Evolutionary conservation across 2,797 vertebrate species (phyloP).

Genomic region (Chromis chromis): DNA sequence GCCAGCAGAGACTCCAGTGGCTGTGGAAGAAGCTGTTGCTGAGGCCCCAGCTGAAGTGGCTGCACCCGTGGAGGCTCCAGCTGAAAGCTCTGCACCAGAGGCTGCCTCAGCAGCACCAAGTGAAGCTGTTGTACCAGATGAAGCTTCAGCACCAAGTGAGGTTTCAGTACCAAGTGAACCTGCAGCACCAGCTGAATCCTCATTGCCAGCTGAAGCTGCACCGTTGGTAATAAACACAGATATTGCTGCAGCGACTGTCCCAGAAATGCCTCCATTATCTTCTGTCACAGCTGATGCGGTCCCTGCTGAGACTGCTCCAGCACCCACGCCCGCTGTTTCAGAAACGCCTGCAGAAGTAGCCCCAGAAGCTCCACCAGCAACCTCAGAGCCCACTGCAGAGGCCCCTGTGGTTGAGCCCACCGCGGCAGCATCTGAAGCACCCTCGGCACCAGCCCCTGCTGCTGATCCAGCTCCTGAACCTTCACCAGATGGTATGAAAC

Average conservation of each 20-base stretch:
- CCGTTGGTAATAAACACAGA: slow-evolving; percentile 52
- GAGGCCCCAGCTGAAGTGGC: slow-evolving; percentile 24
- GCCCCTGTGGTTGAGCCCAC: slow-evolving; percentile 31
- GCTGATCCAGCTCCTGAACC: slow-evolving; percentile 28
- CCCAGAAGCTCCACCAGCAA: slow-evolving; percentile 22
- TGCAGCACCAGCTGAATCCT: neutral
- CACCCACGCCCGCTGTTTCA: slow-evolving; percentile 15
- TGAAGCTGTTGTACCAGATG: slow-evolving; percentile 3
- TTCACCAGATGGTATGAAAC: slow-evolving; percentile 60
- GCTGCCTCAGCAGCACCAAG: slow-evolving; percentile 9
- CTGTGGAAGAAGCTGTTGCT: slow-evolving; percentile 21
- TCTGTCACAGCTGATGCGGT: slow-evolving; percentile 15
- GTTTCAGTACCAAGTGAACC: neutral
- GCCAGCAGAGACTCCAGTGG: slow-evolving; percentile 14
- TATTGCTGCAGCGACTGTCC: slow-evolving; percentile 74
- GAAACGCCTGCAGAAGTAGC: slow-evolving; percentile 21
- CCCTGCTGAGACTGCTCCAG: slow-evolving; percentile 18
- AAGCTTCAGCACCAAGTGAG: neutral
- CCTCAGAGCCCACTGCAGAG: slow-evolving; percentile 13
- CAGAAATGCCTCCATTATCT: slow-evolving; percentile 58
- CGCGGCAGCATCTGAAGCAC: slow-evolving; percentile 25
- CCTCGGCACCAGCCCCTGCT: slow-evolving; percentile 23
- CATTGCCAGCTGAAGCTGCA: slow-evolving; percentile 5
- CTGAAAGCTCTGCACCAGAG: slow-evolving; percentile 3
- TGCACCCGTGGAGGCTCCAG: neutral